A percentile compares a stretch with the other conserved stretches of the same genome.
Conservation (phyloP, 2,888 invertebrate genomes). For the Brachypalpus laphriformis region DNA sequence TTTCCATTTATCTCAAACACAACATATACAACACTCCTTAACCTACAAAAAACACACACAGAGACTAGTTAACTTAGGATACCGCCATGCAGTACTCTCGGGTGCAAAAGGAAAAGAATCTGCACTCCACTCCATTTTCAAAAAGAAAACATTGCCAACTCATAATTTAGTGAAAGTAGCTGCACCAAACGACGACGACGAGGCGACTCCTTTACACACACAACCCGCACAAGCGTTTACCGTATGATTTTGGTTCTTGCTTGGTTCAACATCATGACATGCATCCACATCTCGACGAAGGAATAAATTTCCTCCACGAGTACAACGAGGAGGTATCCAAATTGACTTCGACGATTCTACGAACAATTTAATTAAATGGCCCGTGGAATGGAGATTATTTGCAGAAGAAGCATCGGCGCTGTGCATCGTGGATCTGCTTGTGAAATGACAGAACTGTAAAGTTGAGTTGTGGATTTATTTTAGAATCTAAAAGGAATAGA, state of each 20-base stretch:
- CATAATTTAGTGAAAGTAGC: slow-evolving; percentile 74
- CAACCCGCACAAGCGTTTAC: slow-evolving; percentile 25
- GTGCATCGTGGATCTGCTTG: slow-evolving; percentile 25
- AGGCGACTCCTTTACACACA: slow-evolving; percentile 29
- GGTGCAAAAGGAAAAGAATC: slow-evolving; percentile 47
- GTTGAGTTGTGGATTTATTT: background rate
- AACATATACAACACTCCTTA: slow-evolving; percentile 44
- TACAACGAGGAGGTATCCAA: slow-evolving; percentile 50
- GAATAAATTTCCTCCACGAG: slow-evolving; percentile 62
- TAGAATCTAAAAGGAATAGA: background rate
- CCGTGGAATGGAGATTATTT: slow-evolving; percentile 75
- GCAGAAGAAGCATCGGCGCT: slow-evolving; percentile 26
- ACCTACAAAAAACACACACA: slow-evolving; percentile 47
- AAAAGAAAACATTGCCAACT: slow-evolving; percentile 64
- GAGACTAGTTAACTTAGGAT: slow-evolving; percentile 34
- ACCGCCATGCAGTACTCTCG: slow-evolving; percentile 37
- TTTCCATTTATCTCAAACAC: slow-evolving; percentile 54
- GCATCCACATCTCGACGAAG: slow-evolving; percentile 46
- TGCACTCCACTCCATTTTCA: slow-evolving; percentile 53
- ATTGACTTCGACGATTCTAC: slow-evolving; percentile 55
- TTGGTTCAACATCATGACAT: slow-evolving; percentile 51
- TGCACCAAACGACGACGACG: slow-evolving; percentile 31
- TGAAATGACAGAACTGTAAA: slow-evolving; percentile 25
- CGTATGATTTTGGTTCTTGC: slow-evolving; percentile 47
- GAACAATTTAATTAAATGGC: slow-evolving; percentile 79